Conservation (phyloP, 1,140 invertebrate genomes). For the Panulirus ornatus region DNA sequence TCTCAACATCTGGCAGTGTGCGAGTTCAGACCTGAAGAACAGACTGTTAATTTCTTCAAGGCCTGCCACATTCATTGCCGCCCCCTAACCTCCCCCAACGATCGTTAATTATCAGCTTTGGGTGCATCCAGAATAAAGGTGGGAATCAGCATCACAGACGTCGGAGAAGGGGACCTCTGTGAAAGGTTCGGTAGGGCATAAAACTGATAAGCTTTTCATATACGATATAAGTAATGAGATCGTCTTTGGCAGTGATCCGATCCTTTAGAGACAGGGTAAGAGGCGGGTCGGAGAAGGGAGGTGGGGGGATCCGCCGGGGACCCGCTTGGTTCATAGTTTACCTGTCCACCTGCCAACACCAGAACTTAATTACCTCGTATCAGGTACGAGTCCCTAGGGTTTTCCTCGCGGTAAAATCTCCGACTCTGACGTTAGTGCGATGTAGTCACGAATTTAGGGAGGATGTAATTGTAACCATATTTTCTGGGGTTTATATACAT, state of each 20-base stretch:
- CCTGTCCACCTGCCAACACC: constrained; percentile 14
- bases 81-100: neutral
- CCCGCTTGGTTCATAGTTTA: neutral
- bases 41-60: constrained; percentile 48
- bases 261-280: constrained; percentile 8
- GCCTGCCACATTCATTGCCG: constrained; percentile 17
- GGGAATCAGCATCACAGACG: neutral
- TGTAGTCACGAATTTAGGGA: constrained; percentile 41
- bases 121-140: neutral
- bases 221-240: constrained; percentile 33
- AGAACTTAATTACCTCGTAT: constrained; percentile 51
- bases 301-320: neutral
- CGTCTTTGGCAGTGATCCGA: neutral
- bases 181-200: constrained; percentile 56
- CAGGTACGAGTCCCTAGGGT: constrained; percentile 45
- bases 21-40: constrained; percentile 15
- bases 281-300: neutral
- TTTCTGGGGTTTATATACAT: neutral
- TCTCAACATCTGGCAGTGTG: constrained; percentile 29
- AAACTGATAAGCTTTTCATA: constrained; percentile 62
- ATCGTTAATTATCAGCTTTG: neutral
- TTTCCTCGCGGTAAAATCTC: constrained; percentile 30
- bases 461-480: constrained; percentile 37
- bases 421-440: constrained; percentile 25
- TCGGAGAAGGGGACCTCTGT: constrained; percentile 39